Conservation (phyloP, 2,113 vertebrate genomes). For the Notarius lentiginosus region DNA sequence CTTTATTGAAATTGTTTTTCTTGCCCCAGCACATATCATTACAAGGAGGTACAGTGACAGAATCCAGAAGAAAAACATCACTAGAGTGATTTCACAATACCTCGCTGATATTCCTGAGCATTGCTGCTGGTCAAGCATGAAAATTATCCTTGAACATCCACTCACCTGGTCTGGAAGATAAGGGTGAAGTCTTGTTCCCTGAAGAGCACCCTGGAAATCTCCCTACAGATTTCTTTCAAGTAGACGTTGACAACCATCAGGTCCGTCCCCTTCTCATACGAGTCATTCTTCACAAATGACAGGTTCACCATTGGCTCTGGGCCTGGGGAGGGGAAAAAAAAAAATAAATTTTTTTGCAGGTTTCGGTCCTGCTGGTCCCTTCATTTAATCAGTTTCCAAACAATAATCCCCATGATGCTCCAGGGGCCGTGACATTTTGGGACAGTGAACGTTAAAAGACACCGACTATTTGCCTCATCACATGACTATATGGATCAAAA, state of each 20-base stretch:
- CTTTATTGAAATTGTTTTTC: background rate
- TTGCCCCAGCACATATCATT: background rate
- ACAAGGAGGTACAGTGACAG: background rate
- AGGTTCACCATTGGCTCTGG: slow-evolving; percentile 89
- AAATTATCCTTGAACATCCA: background rate
- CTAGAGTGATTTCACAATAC: background rate
- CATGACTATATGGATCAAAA: background rate
- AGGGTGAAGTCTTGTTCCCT: slow-evolving; percentile 96
- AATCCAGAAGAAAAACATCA: background rate
- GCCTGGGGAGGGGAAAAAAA: slow-evolving; percentile 55
- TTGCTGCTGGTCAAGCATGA: background rate
- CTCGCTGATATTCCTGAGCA: background rate
- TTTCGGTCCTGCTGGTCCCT: background rate
- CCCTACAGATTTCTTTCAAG: slow-evolving; percentile 86
- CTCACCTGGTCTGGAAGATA: slow-evolving; percentile 92
- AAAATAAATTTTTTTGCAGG: background rate
- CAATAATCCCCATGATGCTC: background rate
- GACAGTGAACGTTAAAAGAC: background rate
- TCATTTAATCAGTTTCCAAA: background rate
- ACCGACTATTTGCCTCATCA: background rate
- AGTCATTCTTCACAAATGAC: slow-evolving; percentile 89
- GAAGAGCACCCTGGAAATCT: slow-evolving; percentile 87
- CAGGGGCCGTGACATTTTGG: background rate
- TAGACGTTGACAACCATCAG: slow-evolving; percentile 96
- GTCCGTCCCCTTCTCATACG: slow-evolving; percentile 94